These are phyloP conservation scores for Catocala nupta DNA, from an alignment of 2,888 invertebrate genomes.

Conservation along the genomic window DNA sequence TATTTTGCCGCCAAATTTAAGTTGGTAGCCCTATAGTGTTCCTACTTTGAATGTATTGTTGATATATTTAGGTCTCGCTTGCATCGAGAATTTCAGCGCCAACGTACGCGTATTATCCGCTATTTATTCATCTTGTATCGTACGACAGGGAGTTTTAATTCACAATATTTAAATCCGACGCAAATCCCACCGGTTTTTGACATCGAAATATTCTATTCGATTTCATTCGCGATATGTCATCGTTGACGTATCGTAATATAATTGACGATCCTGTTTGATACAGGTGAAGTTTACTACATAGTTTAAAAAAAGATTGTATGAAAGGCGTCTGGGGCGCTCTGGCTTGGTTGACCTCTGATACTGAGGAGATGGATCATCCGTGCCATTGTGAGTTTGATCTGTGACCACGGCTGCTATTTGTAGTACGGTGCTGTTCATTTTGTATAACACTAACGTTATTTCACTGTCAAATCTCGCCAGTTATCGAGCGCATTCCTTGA, in stretches of 20 bases:
- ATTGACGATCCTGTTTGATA: slow-evolving; percentile 54
- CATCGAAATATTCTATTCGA: slow-evolving; percentile 28
- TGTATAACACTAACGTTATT: slow-evolving; percentile 67
- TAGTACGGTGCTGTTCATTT: slow-evolving; percentile 56
- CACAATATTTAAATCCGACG: slow-evolving; percentile 51
- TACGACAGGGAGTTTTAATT: slow-evolving; percentile 55
- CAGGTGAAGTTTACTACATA: slow-evolving; percentile 45
- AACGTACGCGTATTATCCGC: background rate
- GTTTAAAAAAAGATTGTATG: slow-evolving; percentile 40
- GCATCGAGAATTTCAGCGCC: slow-evolving; percentile 10
- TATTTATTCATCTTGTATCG: slow-evolving; percentile 45
- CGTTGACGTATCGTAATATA: slow-evolving; percentile 54
- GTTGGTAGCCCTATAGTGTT: background rate
- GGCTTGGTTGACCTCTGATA: slow-evolving; percentile 67
- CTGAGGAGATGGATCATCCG: slow-evolving; percentile 72
- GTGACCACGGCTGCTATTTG: slow-evolving; percentile 63
- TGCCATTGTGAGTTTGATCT: slow-evolving; percentile 70
- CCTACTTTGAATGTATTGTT: background rate
- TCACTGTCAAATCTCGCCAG: slow-evolving; percentile 81
- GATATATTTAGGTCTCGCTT: slow-evolving; percentile 14
- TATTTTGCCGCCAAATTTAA: background rate
- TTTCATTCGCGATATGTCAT: slow-evolving; percentile 49
- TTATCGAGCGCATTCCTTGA: slow-evolving; percentile 76
- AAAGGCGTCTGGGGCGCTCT: slow-evolving; percentile 48
- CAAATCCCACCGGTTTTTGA: slow-evolving; percentile 39